Conservation (phyloP, 2,888 invertebrate species). For the Epinotia bilunana region DNA sequence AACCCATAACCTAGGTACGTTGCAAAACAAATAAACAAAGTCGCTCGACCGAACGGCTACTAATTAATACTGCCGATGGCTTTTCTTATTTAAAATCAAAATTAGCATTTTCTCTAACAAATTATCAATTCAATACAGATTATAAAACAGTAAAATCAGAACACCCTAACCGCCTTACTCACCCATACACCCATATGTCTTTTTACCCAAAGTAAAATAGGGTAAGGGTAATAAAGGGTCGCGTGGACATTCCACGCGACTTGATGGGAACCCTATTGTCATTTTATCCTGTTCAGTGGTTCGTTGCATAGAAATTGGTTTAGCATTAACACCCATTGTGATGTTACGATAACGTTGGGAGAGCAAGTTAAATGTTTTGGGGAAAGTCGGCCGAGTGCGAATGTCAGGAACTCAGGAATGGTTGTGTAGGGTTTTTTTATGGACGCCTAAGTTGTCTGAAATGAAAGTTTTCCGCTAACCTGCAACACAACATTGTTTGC, state of each 20-base stretch:
- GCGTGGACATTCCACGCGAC: conserved; percentile 24
- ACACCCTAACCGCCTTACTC: neutral
- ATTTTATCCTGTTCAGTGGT: conserved; percentile 21
- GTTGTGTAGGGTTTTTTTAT: neutral
- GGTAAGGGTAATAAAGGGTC: conserved; percentile 14
- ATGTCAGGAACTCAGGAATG: neutral
- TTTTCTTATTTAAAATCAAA: neutral
- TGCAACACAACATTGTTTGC: too few relatives aligned
- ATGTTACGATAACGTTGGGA: conserved; percentile 1
- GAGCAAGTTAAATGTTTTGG: conserved; percentile 20
- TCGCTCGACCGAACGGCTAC: too few relatives aligned
- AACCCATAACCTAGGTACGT: too few relatives aligned
- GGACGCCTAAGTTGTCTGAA: too few relatives aligned
- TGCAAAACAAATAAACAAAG: too few relatives aligned
- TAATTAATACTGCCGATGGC: too few relatives aligned
- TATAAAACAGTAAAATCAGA: conserved; percentile 6
- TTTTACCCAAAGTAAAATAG: conserved; percentile 5
- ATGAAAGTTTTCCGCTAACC: too few relatives aligned
- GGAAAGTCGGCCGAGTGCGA: neutral
- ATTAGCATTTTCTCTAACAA: neutral
- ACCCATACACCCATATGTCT: neutral
- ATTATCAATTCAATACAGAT: conserved; percentile 2
- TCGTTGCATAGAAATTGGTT: conserved; percentile 26
- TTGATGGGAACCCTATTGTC: conserved; percentile 31
- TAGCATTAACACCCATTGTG: conserved; percentile 31